Evolutionary conservation across 2,888 invertebrate species (phyloP), one percentile per base, ranked within the genome.

Genomic region (Mythimna albipuncta): DNA sequence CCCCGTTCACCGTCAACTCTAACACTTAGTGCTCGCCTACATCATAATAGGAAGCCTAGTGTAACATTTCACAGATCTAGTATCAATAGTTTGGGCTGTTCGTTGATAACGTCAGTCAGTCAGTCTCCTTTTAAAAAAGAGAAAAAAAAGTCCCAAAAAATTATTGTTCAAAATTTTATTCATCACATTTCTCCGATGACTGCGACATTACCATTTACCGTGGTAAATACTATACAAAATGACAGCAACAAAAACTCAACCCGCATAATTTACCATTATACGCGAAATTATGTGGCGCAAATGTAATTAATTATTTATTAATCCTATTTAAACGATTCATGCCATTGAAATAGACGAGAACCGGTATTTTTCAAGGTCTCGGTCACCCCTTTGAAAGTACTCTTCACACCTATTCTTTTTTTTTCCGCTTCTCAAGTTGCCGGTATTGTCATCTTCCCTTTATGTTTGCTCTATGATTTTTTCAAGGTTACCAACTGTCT

Each of bases 381-480:
- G 80, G 81, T 81, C 81, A 82, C 80, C 84, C 85, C 81, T 81
- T 68, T 32, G 38, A 78, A 62, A 77, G 74, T 77, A 80, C 63
- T 84, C 78, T 89, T 89, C 81, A 86, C 89, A 89, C 89, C 89
- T 89, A 87, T 86, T 73, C 62, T 72, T 82, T 86, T 81, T 88
- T 82, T 82, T 83, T 85, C 74, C 10, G 73, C 38, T 82, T 87
- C 82, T 88, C 86, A 78, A 85, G 79, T 87, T 85, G 78, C 82
- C 32, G 13, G 61, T 10, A 81, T 83, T 82, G 87, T 92, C 87
- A 86, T 85, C 57, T 78, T 77, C 75, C 92, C 93, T 89, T 89
- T 75, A 83, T 91, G 87, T 91, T 91, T 91, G 92, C 90, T 91
- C 91, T 92, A 91, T 88, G 85, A 86, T 90, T 88, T 89, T 89